phyloP scores from a whole-genome alignment of 1,140 invertebrate genomes.

The Coptotermes formosanus region DNA sequence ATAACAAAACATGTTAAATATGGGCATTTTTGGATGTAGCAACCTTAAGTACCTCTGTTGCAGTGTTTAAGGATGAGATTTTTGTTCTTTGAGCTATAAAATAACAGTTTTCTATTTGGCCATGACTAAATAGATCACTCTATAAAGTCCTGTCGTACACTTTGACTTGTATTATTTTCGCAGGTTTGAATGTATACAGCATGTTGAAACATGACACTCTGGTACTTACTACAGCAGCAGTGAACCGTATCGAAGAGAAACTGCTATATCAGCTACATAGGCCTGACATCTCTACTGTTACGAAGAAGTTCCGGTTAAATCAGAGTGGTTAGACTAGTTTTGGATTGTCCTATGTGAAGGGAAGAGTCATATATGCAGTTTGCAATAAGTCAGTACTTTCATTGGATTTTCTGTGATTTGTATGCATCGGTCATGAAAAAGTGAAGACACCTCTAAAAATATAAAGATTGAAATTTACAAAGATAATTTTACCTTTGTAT shows the following conservation, averaged over 20 bases:
- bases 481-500: too few relatives aligned
- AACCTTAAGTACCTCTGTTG: too few relatives aligned
- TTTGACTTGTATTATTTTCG: conserved; percentile 32
- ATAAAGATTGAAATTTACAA: too few relatives aligned
- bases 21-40: too few relatives aligned
- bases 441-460: too few relatives aligned
- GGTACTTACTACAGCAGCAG: conserved; percentile 81
- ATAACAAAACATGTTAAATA: too few relatives aligned
- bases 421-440: too few relatives aligned
- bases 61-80: too few relatives aligned
- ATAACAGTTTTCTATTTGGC: not conserved
- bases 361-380: not conserved
- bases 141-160: not conserved
- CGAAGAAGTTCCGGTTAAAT: not conserved
- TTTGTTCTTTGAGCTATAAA: too few relatives aligned
- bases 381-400: not conserved
- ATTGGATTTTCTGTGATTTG: not conserved
- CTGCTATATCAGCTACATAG: conserved; percentile 76
- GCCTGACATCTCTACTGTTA: conserved; percentile 48
- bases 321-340: not conserved
- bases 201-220: conserved; percentile 97
- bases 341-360: not conserved
- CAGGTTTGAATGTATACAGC: conserved; percentile 66
- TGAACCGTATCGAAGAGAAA: conserved; percentile 83
- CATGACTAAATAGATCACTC: not conserved